Conservation (phyloP, 1,140 invertebrate genomes). For the Cydia strobilella region DNA sequence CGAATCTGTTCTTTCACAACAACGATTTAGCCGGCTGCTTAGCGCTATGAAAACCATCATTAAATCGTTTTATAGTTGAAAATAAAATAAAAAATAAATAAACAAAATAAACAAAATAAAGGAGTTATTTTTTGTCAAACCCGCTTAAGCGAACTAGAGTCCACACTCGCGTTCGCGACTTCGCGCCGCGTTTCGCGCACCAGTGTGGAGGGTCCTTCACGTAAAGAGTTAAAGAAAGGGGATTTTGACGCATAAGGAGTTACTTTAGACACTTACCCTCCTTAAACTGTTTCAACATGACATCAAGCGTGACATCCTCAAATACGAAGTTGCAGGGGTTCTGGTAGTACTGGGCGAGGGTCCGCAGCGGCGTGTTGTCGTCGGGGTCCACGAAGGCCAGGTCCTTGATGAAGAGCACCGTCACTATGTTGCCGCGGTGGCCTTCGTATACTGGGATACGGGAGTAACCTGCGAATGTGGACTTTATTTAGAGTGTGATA, state of each 20-base stretch:
- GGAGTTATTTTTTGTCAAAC: too few species aligned
- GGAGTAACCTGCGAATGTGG: conserved; percentile 88
- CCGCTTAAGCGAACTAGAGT: too few species aligned
- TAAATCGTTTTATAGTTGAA: too few species aligned
- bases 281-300: conserved; percentile 98
- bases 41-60: too few species aligned
- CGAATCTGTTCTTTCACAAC: too few species aligned
- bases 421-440: conserved; percentile 91
- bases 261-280: conserved; percentile 82
- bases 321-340: conserved; percentile 97
- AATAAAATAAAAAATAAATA: too few species aligned
- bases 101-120: too few species aligned
- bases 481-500: neutral
- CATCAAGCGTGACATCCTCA: conserved; percentile 95
- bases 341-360: conserved; percentile 97
- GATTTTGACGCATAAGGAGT: neutral
- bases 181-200: too few species aligned
- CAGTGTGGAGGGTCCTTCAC: too few species aligned
- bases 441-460: conserved; percentile 96
- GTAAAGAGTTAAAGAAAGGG: too few species aligned
- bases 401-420: conserved; percentile 97
- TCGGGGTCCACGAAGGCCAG: conserved; percentile 98
- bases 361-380: conserved; percentile 96
- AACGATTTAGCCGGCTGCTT: too few species aligned
- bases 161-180: too few species aligned